Evolutionary conservation across 2,888 invertebrate genomes (phyloP), one percentile per base, ranked within the genome.

Genomic region (Lysandra coridon): DNA sequence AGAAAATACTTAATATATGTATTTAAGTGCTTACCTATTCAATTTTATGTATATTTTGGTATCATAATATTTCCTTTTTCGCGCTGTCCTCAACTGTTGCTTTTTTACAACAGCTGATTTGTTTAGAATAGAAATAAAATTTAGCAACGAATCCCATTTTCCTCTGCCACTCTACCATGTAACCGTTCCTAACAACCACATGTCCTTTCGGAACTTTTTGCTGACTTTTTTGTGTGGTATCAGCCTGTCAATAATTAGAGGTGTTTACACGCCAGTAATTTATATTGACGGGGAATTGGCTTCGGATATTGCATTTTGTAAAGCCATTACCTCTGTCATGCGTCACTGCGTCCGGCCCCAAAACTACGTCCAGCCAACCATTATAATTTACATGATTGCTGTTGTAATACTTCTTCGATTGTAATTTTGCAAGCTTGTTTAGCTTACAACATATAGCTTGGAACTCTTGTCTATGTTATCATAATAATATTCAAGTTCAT

Each of bases 221-320:
- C 40, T 44, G 30, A 17, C 30, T 76, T 75, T 74, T 75, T 75
- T 73, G 37, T 73, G 17, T 44, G 17, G 73, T 40, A 74, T 60
- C 79, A 73, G 40, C 57, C 69, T 79, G 73, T 79, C 44, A 33
- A 81, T 80, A 80, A 82, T 81, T 75, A 81, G 79, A 78, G 80
- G 82, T 83, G 83, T 84, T 85, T 85, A 84, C 84, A 84, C 84
- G 81, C 82, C 84, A 85, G 84, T 84, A 85, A 83, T 83, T 83
- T 83, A 83, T 81, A 84, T 83, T 81, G 79, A 81, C 83, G 82
- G 79, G 79, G 83, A 85, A 85, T 85, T 85, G 84, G 83, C 80
- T 83, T 82, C 81, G 83, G 83, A 82, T 82, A 81, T 79, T 79
- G 81, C 78, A 78, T 82, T 83, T 81, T 82, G 81, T 83, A 82